Evolutionary conservation across 2,113 vertebrate species (phyloP), one percentile per base, ranked within the genome.

Genomic region (Pomatostomus ruficeps): DNA sequence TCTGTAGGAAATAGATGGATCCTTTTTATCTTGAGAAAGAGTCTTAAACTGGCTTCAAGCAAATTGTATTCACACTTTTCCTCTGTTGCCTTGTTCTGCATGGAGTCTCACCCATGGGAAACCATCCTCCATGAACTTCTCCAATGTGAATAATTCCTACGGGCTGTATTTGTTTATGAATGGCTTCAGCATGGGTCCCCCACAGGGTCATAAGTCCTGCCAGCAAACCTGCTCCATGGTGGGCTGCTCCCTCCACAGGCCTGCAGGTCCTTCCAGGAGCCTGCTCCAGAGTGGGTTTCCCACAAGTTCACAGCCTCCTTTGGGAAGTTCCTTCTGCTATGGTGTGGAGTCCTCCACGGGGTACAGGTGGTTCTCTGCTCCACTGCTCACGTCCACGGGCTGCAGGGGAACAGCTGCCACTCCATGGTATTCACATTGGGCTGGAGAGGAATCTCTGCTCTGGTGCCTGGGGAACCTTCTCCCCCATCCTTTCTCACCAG

Each of bases 381-480:
- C 40, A 11, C 21, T 14, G 4, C 0, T 0, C 5, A 1, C 1
- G 0, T 40, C 36, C 14, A 2, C 4, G 38, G 35, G 23, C 40
- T 43, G 23, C 78, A 49, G 46, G 16, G 6, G 3, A 31, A 54
- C 45, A 66, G 28, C 17, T 38, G 31, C 20, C 33, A 15, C 57
- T 36, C 38, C 8, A 2, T 5, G 31, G 15, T 11, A 10, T 18
- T 11, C 0, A 0, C 31, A 12, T 21, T 0, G 0, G 21, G 24
- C 35, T 54, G 18, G 21, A 25, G 14, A 7, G 23, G 15, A 77
- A 48, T 29, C n/a, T 51, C 26, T 67, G 31, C 40, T 48, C 35
- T 7, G 3, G 18, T 4, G 16, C 15, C 38, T 48, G 58, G 22
- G 21, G 19, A 31, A 29, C 3, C 13, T 54, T 2, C 0, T 62